A percentile compares a stretch with the other conserved stretches of the same genome.
Conservation (phyloP, 2,113 vertebrate species). For the Rhombomys opimus region DNA sequence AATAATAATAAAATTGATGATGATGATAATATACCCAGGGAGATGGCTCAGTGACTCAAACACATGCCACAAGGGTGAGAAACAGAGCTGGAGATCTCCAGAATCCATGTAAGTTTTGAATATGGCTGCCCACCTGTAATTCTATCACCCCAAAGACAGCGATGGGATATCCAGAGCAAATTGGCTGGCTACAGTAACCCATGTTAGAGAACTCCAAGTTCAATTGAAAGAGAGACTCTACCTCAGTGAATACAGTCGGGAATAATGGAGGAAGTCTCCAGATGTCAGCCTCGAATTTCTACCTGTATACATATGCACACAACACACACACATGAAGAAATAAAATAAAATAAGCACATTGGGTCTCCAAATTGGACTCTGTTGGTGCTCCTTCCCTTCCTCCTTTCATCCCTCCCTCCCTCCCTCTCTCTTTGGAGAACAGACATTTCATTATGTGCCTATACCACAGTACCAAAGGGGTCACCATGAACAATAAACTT, state of each 20-base stretch:
- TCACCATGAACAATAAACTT: background rate
- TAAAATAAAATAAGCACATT: background rate
- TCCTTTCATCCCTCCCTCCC: background rate
- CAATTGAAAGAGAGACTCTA: background rate
- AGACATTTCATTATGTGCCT: background rate
- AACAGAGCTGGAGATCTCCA: background rate
- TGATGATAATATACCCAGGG: too few species aligned
- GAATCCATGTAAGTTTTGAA: background rate
- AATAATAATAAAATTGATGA: background rate
- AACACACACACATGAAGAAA: too few species aligned
- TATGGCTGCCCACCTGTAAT: background rate
- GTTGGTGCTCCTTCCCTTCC: background rate
- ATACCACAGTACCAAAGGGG: too few species aligned
- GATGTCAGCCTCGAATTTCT: background rate
- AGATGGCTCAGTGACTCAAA: background rate
- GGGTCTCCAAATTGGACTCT: background rate
- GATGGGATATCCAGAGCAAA: background rate
- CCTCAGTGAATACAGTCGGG: too few species aligned
- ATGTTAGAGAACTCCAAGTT: background rate
- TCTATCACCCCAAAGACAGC: background rate
- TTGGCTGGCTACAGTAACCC: background rate
- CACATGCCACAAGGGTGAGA: background rate
- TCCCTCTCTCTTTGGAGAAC: background rate
- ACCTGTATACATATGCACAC: background rate
- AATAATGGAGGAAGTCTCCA: background rate